phyloP scores from a whole-genome alignment of 2,888 invertebrate genomes.

The Caenorhabditis auriculariae region DNA sequence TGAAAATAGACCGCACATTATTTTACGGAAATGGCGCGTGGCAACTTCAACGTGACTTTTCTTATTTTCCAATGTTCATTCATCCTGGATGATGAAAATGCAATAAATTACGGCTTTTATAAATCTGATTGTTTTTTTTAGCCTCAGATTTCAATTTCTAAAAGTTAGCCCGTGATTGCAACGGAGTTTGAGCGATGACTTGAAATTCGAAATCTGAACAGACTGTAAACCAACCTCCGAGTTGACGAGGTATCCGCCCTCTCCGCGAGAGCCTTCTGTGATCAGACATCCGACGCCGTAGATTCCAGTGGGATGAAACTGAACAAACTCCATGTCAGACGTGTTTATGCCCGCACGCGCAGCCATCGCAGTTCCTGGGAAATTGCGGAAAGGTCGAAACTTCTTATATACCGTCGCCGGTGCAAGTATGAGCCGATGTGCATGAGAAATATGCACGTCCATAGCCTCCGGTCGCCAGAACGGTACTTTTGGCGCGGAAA shows the following conservation, averaged over 20 bases:
- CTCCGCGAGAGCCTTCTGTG: conserved; percentile 81
- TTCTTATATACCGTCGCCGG: conserved; percentile 70
- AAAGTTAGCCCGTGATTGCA: too few species aligned
- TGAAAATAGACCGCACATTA: too few species aligned
- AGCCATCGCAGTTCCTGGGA: conserved; percentile 75
- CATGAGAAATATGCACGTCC: conserved; percentile 92
- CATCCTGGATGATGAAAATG: too few species aligned
- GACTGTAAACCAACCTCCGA: too few species aligned
- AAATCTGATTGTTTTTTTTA: too few species aligned
- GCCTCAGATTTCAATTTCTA: too few species aligned
- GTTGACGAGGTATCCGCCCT: conserved; percentile 94
- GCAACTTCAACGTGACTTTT: too few species aligned
- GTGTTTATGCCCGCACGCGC: conserved; percentile 87
- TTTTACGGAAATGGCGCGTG: too few species aligned
- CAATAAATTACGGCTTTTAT: too few species aligned
- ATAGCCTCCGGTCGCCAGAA: conserved; percentile 70
- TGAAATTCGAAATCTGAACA: too few species aligned
- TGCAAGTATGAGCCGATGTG: conserved; percentile 97
- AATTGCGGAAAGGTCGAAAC: background rate
- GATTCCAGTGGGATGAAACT: conserved; percentile 98
- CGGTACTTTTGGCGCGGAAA: conserved; percentile 79
- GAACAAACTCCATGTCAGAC: conserved; percentile 97
- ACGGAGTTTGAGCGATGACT: too few species aligned
- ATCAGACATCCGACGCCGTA: conserved; percentile 98
- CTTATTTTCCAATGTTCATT: too few species aligned